These are phyloP conservation scores for Bellardia bayeri DNA, from an alignment of 2,888 invertebrate genomes.

Conservation along the genomic window DNA sequence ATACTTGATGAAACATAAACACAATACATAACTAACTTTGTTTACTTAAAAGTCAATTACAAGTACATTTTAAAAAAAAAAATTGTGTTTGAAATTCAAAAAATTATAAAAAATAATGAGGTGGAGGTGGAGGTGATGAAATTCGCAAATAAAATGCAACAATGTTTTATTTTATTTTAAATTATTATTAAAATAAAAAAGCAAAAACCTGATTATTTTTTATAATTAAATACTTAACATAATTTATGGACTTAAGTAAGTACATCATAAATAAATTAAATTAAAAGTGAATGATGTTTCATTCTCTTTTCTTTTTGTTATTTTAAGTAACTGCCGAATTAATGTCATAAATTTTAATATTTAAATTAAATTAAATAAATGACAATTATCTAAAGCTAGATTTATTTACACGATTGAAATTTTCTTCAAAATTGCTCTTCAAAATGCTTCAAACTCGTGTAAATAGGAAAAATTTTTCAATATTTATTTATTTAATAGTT, in stretches of 20 bases:
- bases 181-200: constrained; percentile 35
- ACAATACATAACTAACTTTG: too few relatives aligned
- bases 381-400: too few relatives aligned
- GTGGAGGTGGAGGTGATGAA: constrained; percentile 61
- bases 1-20: constrained; percentile 12
- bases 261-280: constrained; percentile 70
- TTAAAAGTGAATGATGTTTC: constrained; percentile 11
- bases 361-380: background rate
- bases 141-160: constrained; percentile 60
- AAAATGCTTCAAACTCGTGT: too few relatives aligned
- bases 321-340: constrained; percentile 64
- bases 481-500: too few relatives aligned
- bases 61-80: background rate
- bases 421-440: too few relatives aligned
- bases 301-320: background rate
- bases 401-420: too few relatives aligned
- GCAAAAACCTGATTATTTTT: constrained; percentile 62
- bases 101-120: constrained; percentile 50
- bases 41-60: background rate
- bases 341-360: background rate
- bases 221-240: constrained; percentile 59
- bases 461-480: too few relatives aligned
- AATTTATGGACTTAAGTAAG: constrained; percentile 59
- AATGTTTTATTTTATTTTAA: constrained; percentile 14
- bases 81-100: background rate